Evolutionary conservation across 2,888 invertebrate species (phyloP), one percentile per base, ranked within the genome.

Genomic region (Volucella zonaria): DNA sequence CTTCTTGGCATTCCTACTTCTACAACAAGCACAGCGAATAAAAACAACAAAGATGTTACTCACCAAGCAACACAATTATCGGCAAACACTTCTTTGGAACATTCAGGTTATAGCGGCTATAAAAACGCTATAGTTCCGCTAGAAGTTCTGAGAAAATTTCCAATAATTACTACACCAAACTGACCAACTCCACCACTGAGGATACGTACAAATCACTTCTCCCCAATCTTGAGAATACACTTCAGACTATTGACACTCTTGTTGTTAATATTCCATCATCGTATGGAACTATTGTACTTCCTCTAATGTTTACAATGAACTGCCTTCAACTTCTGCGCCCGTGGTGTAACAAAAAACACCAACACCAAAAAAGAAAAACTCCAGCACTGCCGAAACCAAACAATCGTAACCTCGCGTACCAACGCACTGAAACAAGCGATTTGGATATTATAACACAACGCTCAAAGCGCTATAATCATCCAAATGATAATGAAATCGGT

Each of bases 391-490:
- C 75, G 11, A 87, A 87, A 52, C 82, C 81, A 58, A 92, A 93
- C 8, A 92, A 94, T 1, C 93, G 95, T 42, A 94, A 88, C 93
- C 93, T 61, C 91, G 93, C 45, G 93, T 93, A 2, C 91, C 93
- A 0, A 67, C 79, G 93, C 89, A 89, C 89, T 3, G 89, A 89
- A 70, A 86, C 88, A n/a, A 76, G 75, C 11, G 89, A 87, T 67
- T 87, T 89, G 58, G 87, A 88, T 15, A 73, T 86, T 62, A 70
- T 87, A 8, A 81, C 87, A 61, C 80, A 88, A 42, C 79, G 85
- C 12, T 66, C 87, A 0, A 86, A 82, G 58, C 78, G 86, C 12
- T 87, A 87, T 3, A 87, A 87, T 3, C 91, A 91, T 45, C 88
- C 89, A 1, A 90, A 90, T 79, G 91, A 91, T 70, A 91, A 92